Conservation (phyloP, 2,797 vertebrate genomes). For the Orestias chungarensis region DNA sequence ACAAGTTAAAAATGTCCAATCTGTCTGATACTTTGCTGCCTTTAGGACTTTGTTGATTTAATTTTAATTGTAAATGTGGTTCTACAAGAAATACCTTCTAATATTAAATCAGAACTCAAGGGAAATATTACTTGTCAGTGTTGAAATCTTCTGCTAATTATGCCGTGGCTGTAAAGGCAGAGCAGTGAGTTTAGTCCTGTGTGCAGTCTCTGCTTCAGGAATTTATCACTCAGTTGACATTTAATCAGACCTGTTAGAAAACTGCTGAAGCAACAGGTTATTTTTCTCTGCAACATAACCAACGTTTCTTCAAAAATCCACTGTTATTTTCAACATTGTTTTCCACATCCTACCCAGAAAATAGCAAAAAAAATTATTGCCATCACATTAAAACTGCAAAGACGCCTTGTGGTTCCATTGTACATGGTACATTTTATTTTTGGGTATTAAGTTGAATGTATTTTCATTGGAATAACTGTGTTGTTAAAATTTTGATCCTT, state of each 20-base stretch:
- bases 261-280: slow-evolving; percentile 21
- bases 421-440: not conserved
- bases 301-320: not conserved
- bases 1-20: too few species aligned
- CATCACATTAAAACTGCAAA: not conserved
- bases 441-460: not conserved
- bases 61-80: not conserved
- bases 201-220: slow-evolving; percentile 51
- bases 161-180: slow-evolving; percentile 7
- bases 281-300: slow-evolving; percentile 8
- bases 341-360: too few species aligned
- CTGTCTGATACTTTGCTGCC: slow-evolving; percentile 25
- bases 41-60: slow-evolving; percentile 39
- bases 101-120: slow-evolving; percentile 5
- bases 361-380: too few species aligned
- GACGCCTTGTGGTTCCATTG: not conserved
- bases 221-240: slow-evolving; percentile 66
- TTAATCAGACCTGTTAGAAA: slow-evolving; percentile 55
- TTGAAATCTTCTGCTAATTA: not conserved
- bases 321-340: not conserved
- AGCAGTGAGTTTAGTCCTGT: slow-evolving; percentile 16
- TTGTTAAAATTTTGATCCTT: not conserved
- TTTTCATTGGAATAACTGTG: not conserved
- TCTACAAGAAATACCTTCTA: slow-evolving; percentile 9
- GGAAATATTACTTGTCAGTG: slow-evolving; percentile 1